Conservation (phyloP, 2,888 invertebrate genomes). For the Dastarcus helophoroides region DNA sequence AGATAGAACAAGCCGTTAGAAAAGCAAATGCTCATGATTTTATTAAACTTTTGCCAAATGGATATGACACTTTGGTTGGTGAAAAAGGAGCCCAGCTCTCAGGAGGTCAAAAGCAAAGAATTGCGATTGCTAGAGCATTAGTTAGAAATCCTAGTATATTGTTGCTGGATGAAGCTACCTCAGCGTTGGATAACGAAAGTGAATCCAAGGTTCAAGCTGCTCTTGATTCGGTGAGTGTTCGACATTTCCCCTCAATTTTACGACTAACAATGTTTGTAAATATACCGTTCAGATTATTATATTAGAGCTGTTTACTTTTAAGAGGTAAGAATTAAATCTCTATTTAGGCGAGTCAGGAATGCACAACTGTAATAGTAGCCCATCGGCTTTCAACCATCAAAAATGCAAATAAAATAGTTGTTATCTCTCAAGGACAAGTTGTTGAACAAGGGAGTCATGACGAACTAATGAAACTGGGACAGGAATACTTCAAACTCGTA, state of each 20-base stretch:
- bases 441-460: conserved; percentile 61
- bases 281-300: background rate
- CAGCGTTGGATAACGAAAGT: conserved; percentile 75
- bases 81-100: conserved; percentile 73
- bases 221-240: conserved; percentile 50
- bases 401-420: conserved; percentile 61
- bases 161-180: conserved; percentile 79
- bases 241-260: background rate
- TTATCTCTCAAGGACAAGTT: conserved; percentile 54
- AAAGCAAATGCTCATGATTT: conserved; percentile 71
- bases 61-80: conserved; percentile 75
- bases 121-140: conserved; percentile 81
- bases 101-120: conserved; percentile 85
- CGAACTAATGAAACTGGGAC: conserved; percentile 51
- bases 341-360: conserved; percentile 54
- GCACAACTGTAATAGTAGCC: conserved; percentile 70
- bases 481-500: conserved; percentile 60
- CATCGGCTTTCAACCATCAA: conserved; percentile 66
- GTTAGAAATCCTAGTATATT: conserved; percentile 70
- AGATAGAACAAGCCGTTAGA: conserved; percentile 57
- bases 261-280: background rate
- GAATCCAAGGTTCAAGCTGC: conserved; percentile 79
- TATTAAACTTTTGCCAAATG: conserved; percentile 60
- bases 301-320: background rate
- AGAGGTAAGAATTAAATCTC: background rate